Evolutionary conservation across 2,113 vertebrate genomes (phyloP).

Genomic region (Ceyx cyanopectus): DNA sequence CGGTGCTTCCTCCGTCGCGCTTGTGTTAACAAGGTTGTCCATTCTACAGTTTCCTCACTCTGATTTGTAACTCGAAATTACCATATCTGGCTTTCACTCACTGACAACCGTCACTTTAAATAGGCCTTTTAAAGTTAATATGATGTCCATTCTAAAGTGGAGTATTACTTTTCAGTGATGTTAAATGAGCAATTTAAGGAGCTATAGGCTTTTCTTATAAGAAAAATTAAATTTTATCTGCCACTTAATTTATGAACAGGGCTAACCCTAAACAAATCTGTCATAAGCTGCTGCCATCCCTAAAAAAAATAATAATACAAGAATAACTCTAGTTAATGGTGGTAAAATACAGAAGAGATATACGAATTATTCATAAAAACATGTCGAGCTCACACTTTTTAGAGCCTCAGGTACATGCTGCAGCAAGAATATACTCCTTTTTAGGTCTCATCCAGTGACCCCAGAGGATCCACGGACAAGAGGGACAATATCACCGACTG

Average conservation of each 20-base stretch:
- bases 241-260: constrained; percentile 60
- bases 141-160: constrained; percentile 69
- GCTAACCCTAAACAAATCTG: constrained; percentile 61
- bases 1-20: constrained; percentile 65
- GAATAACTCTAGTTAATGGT: constrained; percentile 50
- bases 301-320: constrained; percentile 52
- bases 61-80: constrained; percentile 78
- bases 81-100: constrained; percentile 77
- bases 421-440: neutral
- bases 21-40: constrained; percentile 78
- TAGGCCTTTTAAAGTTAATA: constrained; percentile 79
- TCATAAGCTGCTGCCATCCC: constrained; percentile 29
- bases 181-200: constrained; percentile 74
- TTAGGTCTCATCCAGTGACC: neutral
- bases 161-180: constrained; percentile 75
- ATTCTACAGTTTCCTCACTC: constrained; percentile 67
- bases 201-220: constrained; percentile 49
- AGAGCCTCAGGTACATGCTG: neutral
- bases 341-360: constrained; percentile 43
- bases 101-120: constrained; percentile 78
- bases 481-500: neutral
- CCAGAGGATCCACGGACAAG: neutral
- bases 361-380: constrained; percentile 15
- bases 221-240: constrained; percentile 66
- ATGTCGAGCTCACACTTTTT: neutral